Percentiles rank a stretch among this genome's conserved stretches.
phyloP scores from a whole-genome alignment of 1,140 invertebrate species.

The Orchesella cincta region DNA sequence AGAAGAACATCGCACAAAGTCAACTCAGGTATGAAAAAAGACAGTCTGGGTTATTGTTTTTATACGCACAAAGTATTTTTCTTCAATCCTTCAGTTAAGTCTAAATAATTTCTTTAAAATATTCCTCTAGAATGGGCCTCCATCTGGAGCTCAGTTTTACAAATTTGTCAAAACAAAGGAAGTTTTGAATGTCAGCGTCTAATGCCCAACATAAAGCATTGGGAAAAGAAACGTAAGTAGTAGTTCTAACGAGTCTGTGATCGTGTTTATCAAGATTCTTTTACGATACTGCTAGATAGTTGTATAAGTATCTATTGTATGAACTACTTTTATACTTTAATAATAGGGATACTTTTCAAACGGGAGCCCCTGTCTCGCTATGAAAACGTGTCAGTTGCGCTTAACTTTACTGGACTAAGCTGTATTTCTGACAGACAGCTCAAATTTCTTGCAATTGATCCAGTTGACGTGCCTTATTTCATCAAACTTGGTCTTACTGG shows the following conservation, averaged over 20 bases:
- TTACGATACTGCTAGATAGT: too few relatives aligned
- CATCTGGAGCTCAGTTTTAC: constrained; percentile 40
- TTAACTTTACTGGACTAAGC: constrained; percentile 48
- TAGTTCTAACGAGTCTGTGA: too few relatives aligned
- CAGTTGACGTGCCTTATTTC: constrained; percentile 49
- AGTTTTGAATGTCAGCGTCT: constrained; percentile 17
- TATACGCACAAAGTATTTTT: too few relatives aligned
- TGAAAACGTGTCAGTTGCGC: constrained; percentile 32
- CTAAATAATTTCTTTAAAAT: constrained; percentile 7
- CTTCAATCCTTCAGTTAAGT: background rate
- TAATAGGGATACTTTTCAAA: constrained; percentile 25
- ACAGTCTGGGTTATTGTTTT: background rate
- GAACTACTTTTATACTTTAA: too few relatives aligned
- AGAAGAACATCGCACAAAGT: constrained; percentile 46
- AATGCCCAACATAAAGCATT: constrained; percentile 40
- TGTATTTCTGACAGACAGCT: constrained; percentile 40
- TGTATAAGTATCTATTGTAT: too few relatives aligned
- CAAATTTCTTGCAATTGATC: constrained; percentile 47
- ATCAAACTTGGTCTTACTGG: constrained; percentile 41
- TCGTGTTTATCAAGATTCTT: too few relatives aligned
- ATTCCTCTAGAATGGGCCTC: constrained; percentile 45
- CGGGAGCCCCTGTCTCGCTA: constrained; percentile 42
- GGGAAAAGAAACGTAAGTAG: constrained; percentile 41
- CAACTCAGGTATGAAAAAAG: constrained; percentile 43
- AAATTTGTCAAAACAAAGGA: constrained; percentile 36